phyloP scores from a whole-genome alignment of 1,140 invertebrate species.

The Asbolus verrucosus region DNA sequence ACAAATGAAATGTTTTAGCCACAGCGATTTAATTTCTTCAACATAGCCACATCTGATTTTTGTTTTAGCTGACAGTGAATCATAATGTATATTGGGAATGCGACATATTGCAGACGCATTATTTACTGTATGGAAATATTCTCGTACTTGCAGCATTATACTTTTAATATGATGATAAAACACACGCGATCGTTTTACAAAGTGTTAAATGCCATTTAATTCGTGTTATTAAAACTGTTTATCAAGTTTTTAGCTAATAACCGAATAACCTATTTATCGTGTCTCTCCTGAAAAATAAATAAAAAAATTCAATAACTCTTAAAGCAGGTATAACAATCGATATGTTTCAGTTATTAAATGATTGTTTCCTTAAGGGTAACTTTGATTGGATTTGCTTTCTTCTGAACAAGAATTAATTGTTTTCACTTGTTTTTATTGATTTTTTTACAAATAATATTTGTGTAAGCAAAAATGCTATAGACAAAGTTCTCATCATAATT shows the following conservation, averaged over 20 bases:
- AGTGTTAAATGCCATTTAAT: constrained; percentile 6
- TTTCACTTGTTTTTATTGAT: too few relatives aligned
- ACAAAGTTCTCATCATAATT: too few relatives aligned
- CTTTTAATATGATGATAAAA: neutral
- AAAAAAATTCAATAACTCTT: neutral
- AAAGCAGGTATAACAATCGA: neutral
- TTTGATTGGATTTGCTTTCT: neutral
- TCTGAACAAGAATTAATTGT: neutral
- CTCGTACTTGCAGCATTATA: neutral
- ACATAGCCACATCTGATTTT: too few relatives aligned
- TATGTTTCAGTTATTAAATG: neutral
- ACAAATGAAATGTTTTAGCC: too few relatives aligned
- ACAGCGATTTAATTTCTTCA: too few relatives aligned
- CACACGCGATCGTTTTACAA: neutral
- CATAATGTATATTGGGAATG: neutral
- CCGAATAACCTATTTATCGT: neutral
- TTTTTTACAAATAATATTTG: too few relatives aligned
- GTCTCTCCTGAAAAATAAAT: neutral
- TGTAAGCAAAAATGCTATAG: too few relatives aligned
- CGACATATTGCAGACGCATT: neutral
- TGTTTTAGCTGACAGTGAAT: neutral
- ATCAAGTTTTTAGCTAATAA: neutral
- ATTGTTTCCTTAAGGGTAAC: neutral
- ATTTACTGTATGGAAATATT: neutral
- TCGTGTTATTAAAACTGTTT: neutral